Evolutionary conservation across 2,888 invertebrate species (phyloP).

Genomic region (Drosophila nr. fundita): DNA sequence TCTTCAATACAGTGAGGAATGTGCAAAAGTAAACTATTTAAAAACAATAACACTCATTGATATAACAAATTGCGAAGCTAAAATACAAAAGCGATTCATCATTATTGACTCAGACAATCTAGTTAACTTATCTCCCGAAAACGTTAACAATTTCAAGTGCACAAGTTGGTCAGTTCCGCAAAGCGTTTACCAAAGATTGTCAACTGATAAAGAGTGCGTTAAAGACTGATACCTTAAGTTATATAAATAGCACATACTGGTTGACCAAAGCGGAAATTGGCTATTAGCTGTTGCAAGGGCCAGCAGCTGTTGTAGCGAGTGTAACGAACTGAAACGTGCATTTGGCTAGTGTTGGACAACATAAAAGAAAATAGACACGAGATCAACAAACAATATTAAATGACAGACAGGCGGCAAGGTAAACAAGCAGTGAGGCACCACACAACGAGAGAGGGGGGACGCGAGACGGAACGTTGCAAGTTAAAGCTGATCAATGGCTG

Average conservation of each 20-base stretch:
- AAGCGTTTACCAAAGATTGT: slow-evolving; percentile 13
- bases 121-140: slow-evolving; percentile 29
- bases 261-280: slow-evolving; percentile 67
- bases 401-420: slow-evolving; percentile 30
- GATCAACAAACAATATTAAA: slow-evolving; percentile 38
- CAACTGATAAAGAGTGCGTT: slow-evolving; percentile 29
- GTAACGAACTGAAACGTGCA: slow-evolving; percentile 31
- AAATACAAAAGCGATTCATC: slow-evolving; percentile 12
- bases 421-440: slow-evolving; percentile 2
- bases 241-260: slow-evolving; percentile 45
- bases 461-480: slow-evolving; percentile 5
- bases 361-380: slow-evolving; percentile 17
- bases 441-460: neutral
- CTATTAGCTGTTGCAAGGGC: slow-evolving; percentile 54
- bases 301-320: slow-evolving; percentile 28
- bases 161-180: slow-evolving; percentile 23
- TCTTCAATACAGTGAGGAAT: neutral
- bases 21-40: neutral
- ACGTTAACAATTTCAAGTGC: slow-evolving; percentile 35
- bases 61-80: slow-evolving; percentile 5
- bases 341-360: slow-evolving; percentile 60
- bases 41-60: slow-evolving; percentile 23
- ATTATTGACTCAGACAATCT: slow-evolving; percentile 1
- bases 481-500: slow-evolving; percentile 71
- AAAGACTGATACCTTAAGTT: slow-evolving; percentile 12